phyloP scores from a whole-genome alignment of 2,113 vertebrate species.

The crab-eating macaque (Macaca fascicularis) region DNA sequence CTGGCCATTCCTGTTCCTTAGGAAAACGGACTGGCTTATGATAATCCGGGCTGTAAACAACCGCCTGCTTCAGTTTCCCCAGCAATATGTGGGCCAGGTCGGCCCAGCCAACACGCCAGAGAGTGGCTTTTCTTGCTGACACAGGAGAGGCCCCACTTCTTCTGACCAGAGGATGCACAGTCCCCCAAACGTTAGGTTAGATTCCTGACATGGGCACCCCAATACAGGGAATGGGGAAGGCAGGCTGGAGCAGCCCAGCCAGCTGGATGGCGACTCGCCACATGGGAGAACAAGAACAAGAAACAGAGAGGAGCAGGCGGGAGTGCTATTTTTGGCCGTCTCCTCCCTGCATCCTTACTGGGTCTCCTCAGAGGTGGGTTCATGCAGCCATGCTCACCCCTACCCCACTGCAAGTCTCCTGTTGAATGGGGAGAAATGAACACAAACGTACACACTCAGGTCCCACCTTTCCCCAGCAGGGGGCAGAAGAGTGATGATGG shows the following conservation, averaged over 20 bases:
- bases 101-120: neutral
- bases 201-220: neutral
- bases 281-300: neutral
- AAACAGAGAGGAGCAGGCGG: neutral
- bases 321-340: neutral
- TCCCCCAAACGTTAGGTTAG: neutral
- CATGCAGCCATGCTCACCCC: no score
- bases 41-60: neutral
- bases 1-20: neutral
- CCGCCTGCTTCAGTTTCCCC: neutral
- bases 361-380: neutral
- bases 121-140: neutral
- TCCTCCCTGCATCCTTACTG: neutral
- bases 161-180: neutral
- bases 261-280: neutral
- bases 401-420: neutral
- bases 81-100: neutral
- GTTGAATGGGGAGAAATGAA: neutral
- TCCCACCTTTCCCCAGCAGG: neutral
- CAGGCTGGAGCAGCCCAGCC: neutral
- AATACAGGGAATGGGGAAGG: neutral
- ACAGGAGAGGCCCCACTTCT: neutral
- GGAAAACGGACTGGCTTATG: neutral
- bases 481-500: neutral
- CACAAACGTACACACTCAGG: neutral